Evolutionary conservation across 1,140 invertebrate species (phyloP).

Genomic region (Bombyx mandarina): DNA sequence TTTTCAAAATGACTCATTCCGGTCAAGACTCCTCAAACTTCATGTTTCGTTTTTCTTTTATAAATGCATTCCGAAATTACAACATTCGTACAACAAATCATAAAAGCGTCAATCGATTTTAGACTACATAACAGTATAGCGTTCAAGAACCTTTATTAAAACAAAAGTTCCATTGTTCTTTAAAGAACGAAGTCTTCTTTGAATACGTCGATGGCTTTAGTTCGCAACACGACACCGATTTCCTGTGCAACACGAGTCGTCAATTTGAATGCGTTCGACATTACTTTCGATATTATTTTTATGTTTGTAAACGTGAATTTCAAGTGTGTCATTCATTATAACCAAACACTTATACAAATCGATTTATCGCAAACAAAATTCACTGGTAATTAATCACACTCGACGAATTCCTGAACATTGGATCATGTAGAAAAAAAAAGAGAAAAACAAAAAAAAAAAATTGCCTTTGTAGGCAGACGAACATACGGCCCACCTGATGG

Average conservation of each 20-base stretch:
- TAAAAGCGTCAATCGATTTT: neutral
- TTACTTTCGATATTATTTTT: neutral
- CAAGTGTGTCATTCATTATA: neutral
- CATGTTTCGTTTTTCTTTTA: too few species aligned
- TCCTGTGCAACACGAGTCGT: constrained; percentile 35
- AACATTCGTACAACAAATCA: neutral
- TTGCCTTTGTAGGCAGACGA: too few species aligned
- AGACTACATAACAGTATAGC: constrained; percentile 1
- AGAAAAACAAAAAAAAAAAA: too few species aligned
- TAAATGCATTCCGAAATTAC: too few species aligned
- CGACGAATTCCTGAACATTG: too few species aligned
- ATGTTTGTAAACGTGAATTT: neutral
- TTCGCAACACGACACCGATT: constrained; percentile 50
- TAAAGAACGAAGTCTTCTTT: constrained; percentile 19
- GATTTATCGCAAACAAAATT: neutral
- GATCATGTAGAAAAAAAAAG: too few species aligned
- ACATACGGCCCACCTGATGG: too few species aligned
- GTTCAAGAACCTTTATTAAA: constrained; percentile 12
- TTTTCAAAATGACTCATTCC: too few species aligned
- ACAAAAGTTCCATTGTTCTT: constrained; percentile 22
- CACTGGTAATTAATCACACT: neutral
- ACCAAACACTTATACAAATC: too few species aligned
- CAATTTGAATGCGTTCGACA: neutral
- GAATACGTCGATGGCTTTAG: constrained; percentile 28
- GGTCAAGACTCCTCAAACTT: too few species aligned